phyloP scores from a whole-genome alignment of 2,888 invertebrate species.

The Meghimatium bilineatum region DNA sequence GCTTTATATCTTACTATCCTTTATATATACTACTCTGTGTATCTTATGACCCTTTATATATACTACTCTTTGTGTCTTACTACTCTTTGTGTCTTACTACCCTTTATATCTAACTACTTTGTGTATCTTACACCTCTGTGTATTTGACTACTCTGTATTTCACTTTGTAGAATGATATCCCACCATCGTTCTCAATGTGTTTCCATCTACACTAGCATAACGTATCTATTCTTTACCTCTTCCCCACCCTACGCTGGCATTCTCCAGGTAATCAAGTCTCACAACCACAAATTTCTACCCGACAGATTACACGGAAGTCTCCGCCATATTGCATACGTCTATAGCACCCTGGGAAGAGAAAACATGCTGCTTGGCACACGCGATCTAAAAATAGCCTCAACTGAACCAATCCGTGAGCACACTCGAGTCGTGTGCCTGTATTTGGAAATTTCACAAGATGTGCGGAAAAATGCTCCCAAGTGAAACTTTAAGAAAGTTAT shows the following conservation, averaged over 20 bases:
- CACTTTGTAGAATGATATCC: no score
- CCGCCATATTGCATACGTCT: not conserved
- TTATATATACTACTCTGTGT: no score
- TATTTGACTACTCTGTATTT: no score
- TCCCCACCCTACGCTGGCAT: not conserved
- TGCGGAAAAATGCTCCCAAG: not conserved
- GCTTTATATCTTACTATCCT: no score
- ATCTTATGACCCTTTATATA: no score
- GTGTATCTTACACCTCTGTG: no score
- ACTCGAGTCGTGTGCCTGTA: slow-evolving; percentile 7
- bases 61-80: no score
- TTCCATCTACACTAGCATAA: not conserved
- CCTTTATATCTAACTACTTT: no score
- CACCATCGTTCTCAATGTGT: not conserved
- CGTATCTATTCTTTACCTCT: not conserved
- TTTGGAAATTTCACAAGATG: slow-evolving; percentile 10
- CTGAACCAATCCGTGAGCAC: not conserved
- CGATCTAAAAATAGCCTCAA: slow-evolving; percentile 11
- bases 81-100: no score
- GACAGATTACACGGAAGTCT: not conserved
- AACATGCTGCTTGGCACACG: not conserved
- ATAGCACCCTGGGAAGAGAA: not conserved
- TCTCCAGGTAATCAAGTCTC: not conserved
- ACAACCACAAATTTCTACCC: not conserved
- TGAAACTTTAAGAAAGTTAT: not conserved